Evolutionary conservation across 2,888 invertebrate species (phyloP).

Genomic region (Acrobasis repandana): DNA sequence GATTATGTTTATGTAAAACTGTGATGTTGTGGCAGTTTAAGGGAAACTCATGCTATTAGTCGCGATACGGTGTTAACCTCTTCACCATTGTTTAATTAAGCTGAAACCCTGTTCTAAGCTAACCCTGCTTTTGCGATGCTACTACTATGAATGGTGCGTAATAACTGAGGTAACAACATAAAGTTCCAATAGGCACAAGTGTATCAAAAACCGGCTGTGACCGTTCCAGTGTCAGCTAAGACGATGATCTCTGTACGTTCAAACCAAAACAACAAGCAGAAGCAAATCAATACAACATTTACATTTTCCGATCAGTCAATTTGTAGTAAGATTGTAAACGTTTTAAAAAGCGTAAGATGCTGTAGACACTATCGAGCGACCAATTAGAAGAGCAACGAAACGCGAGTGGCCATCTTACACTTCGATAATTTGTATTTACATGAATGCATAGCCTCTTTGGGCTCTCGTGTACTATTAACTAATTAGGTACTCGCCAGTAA

Average conservation of each 20-base stretch:
- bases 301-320: conserved; percentile 51
- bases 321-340: conserved; percentile 38
- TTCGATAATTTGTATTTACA: conserved; percentile 70
- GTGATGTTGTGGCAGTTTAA: conserved; percentile 2
- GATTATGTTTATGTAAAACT: background rate
- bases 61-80: background rate
- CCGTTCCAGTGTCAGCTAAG: conserved; percentile 38
- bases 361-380: conserved; percentile 43
- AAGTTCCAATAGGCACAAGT: conserved; percentile 35
- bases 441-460: conserved; percentile 72
- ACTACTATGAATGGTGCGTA: background rate
- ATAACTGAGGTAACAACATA: background rate
- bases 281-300: conserved; percentile 50
- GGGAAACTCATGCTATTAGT: conserved; percentile 6
- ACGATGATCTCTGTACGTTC: conserved; percentile 42
- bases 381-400: conserved; percentile 67
- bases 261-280: conserved; percentile 55
- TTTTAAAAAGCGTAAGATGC: conserved; percentile 46
- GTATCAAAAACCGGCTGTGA: conserved; percentile 37
- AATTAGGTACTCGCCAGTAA: conserved; percentile 84
- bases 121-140: conserved; percentile 14
- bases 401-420: conserved; percentile 65
- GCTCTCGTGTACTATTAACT: conserved; percentile 74
- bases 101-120: conserved; percentile 18
- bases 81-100: conserved; percentile 16